Evolutionary conservation across 2,797 vertebrate genomes (phyloP), one percentile per base, ranked within the genome.

Genomic region (Ambastaia sidthimunki): DNA sequence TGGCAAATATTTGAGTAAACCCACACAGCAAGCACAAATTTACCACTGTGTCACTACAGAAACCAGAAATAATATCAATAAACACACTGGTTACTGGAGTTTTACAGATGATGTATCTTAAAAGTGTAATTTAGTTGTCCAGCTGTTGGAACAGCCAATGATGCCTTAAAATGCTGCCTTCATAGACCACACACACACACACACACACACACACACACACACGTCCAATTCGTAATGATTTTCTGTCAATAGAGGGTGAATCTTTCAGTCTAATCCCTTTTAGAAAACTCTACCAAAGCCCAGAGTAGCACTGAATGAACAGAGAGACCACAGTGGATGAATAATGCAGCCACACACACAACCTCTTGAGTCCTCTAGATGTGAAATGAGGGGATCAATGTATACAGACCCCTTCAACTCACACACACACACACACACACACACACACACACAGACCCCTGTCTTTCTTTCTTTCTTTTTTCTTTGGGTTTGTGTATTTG

Each of bases 211-310:
- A 2, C 12, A 48, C 47, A 15, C 12, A 15, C 44, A 47, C 44
- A 48, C 47, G 13, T 2, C n/a, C 52, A n/a, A 70, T 23, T 34
- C 67, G 28, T 69, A 48, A 69, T 59, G 52, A 69, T 77, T 44
- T 71, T 71, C 67, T 63, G 68, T 71, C 76, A 63, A 71, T 55
- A 23, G 16, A 82, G 62, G 80, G 78, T 88, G 88, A 88, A 88
- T 88, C 78, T 85, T 81, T 81, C 47, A 52, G 60, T 60, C 85
- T 82, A 83, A 80, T 82, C 80, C 90, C 88, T 88, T 34, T 80
- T 77, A 88, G 85, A 89, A 87, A 81, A 74, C 16, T 81, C 79
- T 74, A 75, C 82, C 84, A 86, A 83, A 88, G 83, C 80, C 86
- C 86, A 15, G 68, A 47, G 19, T 15, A 37, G 41, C 31, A 21